Conservation (phyloP, 2,113 vertebrate genomes). For the Lontra canadensis region DNA sequence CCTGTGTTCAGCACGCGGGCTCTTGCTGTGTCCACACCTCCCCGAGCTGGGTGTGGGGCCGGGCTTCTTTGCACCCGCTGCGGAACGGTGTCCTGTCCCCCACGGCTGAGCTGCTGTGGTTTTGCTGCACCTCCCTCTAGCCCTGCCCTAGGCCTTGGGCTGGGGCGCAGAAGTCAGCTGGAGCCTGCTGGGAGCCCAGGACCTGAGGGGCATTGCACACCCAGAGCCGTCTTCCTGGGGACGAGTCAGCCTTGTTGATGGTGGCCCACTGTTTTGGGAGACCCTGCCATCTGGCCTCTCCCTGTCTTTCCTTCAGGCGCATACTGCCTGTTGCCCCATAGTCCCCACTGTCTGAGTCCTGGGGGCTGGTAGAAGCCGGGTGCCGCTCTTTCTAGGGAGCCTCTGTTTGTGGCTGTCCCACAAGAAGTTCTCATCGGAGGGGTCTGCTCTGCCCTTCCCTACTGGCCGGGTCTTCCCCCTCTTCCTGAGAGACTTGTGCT, state of each 20-base stretch:
- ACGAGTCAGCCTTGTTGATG: neutral
- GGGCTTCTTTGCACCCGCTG: neutral
- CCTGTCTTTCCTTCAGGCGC: neutral
- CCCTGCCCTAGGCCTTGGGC: neutral
- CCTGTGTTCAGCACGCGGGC: neutral
- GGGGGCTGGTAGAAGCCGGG: neutral
- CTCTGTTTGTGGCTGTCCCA: neutral
- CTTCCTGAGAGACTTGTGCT: neutral
- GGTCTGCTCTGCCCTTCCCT: neutral
- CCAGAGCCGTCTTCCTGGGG: neutral
- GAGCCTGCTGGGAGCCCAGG: neutral
- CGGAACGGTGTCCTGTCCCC: neutral
- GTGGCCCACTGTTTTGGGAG: neutral
- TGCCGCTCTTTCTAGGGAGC: neutral
- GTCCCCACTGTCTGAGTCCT: neutral
- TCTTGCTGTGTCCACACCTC: neutral
- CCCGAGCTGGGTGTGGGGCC: neutral
- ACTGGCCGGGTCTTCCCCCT: neutral
- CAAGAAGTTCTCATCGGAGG: neutral
- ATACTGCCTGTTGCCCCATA: neutral
- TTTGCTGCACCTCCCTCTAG: neutral
- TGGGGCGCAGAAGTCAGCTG: neutral
- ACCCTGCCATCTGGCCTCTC: neutral
- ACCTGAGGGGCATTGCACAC: neutral
- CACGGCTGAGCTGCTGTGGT: neutral